A percentile compares a stretch with the other conserved stretches of the same genome.
Evolutionary conservation across 2,888 invertebrate species (phyloP).

Genomic region (Hetaerina titia): DNA sequence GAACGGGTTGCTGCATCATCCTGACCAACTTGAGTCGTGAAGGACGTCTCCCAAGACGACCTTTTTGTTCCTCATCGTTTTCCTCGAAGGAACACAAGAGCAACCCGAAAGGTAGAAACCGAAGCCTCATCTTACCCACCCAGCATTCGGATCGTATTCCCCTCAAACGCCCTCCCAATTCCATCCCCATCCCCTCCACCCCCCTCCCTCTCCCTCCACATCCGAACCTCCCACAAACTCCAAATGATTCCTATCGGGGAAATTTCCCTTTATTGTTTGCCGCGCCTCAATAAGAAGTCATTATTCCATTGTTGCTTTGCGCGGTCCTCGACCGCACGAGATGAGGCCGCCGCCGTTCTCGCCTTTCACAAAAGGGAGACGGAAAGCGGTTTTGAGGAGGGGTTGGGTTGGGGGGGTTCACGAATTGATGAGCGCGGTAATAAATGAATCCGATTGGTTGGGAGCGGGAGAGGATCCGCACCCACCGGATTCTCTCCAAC

Average conservation of each 20-base stretch:
- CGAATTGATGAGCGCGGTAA: constrained; percentile 57
- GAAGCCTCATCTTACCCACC: neutral
- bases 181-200: neutral
- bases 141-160: neutral
- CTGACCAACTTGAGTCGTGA: neutral
- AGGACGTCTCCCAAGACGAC: neutral
- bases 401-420: neutral
- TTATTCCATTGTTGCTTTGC: constrained; percentile 58
- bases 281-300: constrained; percentile 51
- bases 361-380: constrained; percentile 17
- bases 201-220: too few relatives aligned
- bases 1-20: constrained; percentile 8
- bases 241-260: constrained; percentile 43
- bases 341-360: constrained; percentile 15
- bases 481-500: neutral
- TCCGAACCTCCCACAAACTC: neutral
- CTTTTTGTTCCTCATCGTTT: neutral
- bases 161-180: neutral
- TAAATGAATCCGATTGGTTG: constrained; percentile 51
- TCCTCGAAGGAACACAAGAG: neutral
- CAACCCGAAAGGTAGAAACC: neutral
- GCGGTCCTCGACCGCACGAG: neutral
- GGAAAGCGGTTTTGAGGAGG: neutral
- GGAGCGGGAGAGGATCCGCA: constrained; percentile 8
- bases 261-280: constrained; percentile 52